Conservation (phyloP, 1,140 invertebrate species). For the Drosophila sproati region DNA sequence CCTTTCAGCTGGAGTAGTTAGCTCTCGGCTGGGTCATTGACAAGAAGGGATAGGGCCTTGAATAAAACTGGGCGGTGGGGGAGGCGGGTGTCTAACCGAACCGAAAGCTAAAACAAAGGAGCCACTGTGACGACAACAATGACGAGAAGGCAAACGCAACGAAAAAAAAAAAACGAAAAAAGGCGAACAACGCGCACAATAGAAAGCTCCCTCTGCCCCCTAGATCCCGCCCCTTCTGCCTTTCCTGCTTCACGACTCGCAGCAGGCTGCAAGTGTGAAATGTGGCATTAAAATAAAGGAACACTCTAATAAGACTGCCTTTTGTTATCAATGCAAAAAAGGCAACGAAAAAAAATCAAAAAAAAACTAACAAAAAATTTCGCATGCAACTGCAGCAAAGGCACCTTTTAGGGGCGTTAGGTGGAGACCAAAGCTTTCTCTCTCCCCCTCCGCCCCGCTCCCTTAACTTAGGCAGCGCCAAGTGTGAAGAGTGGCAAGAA, state of each 20-base stretch:
- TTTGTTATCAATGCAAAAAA: conserved; percentile 68
- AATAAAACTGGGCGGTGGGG: too few relatives aligned
- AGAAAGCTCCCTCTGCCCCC: not conserved
- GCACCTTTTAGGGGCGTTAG: conserved; percentile 7
- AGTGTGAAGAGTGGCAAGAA: not conserved
- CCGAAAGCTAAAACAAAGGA: conserved; percentile 48
- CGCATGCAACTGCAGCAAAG: conserved; percentile 17
- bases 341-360: not conserved
- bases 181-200: conserved; percentile 38
- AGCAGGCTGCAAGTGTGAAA: conserved; percentile 39
- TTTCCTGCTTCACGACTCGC: not conserved
- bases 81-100: not conserved
- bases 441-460: not conserved
- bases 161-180: conserved; percentile 20
- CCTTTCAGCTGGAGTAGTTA: conserved; percentile 56
- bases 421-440: not conserved
- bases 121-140: conserved; percentile 27
- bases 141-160: not conserved
- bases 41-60: not conserved
- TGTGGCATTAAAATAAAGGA: conserved; percentile 74
- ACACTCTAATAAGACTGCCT: conserved; percentile 76
- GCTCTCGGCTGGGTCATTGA: conserved; percentile 32
- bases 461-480: not conserved
- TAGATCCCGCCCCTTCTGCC: not conserved
- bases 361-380: conserved; percentile 1